These are phyloP conservation scores for Palythoa caribaeorum DNA, from an alignment of 92 coral and sea anemone genomes.

Conservation along the genomic window DNA sequence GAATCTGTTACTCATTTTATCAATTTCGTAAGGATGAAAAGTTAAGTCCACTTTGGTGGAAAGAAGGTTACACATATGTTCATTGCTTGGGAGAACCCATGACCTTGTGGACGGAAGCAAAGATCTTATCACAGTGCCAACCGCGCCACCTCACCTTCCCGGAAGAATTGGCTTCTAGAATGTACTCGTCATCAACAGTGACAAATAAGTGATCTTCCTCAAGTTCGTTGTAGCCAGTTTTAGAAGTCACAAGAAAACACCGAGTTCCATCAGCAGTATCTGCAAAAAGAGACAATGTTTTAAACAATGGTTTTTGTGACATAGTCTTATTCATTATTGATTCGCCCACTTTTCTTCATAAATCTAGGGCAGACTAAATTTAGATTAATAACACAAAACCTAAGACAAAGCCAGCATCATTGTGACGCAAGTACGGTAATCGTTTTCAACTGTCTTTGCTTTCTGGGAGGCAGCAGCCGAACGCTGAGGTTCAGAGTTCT, in stretches of 20 bases:
- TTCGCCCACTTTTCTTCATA: background rate
- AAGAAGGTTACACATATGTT: too few relatives aligned
- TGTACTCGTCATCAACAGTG: constrained; percentile 14
- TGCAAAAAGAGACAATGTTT: background rate
- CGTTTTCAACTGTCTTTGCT: too few relatives aligned
- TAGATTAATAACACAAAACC: too few relatives aligned
- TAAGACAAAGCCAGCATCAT: too few relatives aligned
- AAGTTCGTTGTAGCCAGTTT: background rate
- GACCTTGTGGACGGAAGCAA: background rate
- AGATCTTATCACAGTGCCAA: background rate
- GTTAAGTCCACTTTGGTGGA: too few relatives aligned
- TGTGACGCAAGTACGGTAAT: too few relatives aligned
- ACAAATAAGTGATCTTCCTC: constrained; percentile 29
- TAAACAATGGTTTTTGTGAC: background rate
- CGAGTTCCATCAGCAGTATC: constrained; percentile 21
- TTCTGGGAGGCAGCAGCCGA: too few relatives aligned
- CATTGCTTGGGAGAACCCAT: too few relatives aligned
- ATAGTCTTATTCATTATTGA: background rate
- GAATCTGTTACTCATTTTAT: background rate
- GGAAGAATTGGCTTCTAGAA: constrained; percentile 13
- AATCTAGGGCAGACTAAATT: too few relatives aligned
- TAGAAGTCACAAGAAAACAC: constrained; percentile 21
- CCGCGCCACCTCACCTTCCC: constrained; percentile 15
- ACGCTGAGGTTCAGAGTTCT: too few relatives aligned
- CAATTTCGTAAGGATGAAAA: too few relatives aligned